These are phyloP conservation scores for Trochalopteron elliotii DNA, from an alignment of 2,113 vertebrate genomes.

Conservation along the genomic window DNA sequence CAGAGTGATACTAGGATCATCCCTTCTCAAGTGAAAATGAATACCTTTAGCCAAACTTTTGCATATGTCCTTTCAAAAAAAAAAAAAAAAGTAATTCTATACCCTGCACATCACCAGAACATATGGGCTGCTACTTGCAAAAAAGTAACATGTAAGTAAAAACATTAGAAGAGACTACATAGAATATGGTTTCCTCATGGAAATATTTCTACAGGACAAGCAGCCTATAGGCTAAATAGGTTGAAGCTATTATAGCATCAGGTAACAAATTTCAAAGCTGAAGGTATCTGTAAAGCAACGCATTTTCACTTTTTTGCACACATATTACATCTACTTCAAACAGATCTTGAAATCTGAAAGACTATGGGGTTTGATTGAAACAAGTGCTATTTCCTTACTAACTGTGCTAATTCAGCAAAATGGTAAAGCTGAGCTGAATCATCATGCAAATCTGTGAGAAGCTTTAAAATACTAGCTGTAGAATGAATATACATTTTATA, in stretches of 20 bases:
- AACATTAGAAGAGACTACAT: neutral
- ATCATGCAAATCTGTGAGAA: conserved; percentile 16
- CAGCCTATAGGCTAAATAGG: neutral
- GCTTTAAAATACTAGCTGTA: conserved; percentile 24
- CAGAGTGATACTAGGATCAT: neutral
- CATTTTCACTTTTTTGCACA: conserved; percentile 17
- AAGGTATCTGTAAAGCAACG: conserved; percentile 22
- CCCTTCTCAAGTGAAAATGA: neutral
- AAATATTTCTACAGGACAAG: conserved; percentile 46
- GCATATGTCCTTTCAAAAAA: neutral
- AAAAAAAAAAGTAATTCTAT: neutral
- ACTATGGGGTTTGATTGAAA: conserved; percentile 13
- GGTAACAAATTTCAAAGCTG: conserved; percentile 48
- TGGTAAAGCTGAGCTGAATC: conserved; percentile 31
- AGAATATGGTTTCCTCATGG: neutral
- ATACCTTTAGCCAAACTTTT: neutral
- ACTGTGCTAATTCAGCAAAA: conserved; percentile 26
- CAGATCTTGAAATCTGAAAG: conserved; percentile 28
- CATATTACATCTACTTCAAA: neutral
- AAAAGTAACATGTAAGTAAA: neutral
- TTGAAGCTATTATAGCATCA: conserved; percentile 18
- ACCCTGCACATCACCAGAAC: neutral
- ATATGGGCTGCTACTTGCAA: neutral
- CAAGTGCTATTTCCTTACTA: conserved; percentile 24
- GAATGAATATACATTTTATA: conserved; percentile 33